phyloP scores from a whole-genome alignment of 2,888 invertebrate species.

The Scaptomyza polygonia region DNA sequence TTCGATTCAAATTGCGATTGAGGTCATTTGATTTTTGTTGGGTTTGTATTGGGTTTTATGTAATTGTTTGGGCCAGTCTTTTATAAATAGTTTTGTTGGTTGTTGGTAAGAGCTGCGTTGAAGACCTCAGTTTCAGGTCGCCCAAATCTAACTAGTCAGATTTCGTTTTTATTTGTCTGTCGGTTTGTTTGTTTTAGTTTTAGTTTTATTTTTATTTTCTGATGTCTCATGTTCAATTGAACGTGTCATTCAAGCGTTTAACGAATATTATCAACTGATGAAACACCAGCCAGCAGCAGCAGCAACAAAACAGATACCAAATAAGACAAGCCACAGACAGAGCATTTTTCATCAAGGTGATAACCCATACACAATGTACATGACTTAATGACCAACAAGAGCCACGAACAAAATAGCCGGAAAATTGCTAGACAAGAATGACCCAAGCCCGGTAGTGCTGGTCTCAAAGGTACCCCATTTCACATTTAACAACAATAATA shows the following conservation, averaged over 20 bases:
- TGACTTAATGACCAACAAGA: constrained; percentile 20
- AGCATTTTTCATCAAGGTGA: constrained; percentile 31
- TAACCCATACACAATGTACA: constrained; percentile 18
- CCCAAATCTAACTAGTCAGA: constrained; percentile 49
- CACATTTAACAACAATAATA: too few species aligned
- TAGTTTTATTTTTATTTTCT: constrained; percentile 1
- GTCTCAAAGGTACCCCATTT: constrained; percentile 9
- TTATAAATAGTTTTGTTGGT: not conserved
- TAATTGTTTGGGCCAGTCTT: constrained; percentile 54
- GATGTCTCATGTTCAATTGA: constrained; percentile 72
- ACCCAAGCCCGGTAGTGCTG: constrained; percentile 22
- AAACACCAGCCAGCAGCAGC: constrained; percentile 23
- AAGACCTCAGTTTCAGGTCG: too few species aligned
- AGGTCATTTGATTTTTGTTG: constrained; percentile 71
- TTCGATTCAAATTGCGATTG: constrained; percentile 75
- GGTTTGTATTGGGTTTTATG: constrained; percentile 48
- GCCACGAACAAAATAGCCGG: constrained; percentile 8
- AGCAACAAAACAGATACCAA: constrained; percentile 10
- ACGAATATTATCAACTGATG: constrained; percentile 40
- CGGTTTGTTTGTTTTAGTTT: constrained; percentile 21
- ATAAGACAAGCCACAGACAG: constrained; percentile 12
- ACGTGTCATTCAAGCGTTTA: constrained; percentile 75
- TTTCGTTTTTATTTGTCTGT: constrained; percentile 48
- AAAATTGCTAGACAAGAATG: constrained; percentile 9
- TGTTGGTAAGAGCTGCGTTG: constrained; percentile 36